phyloP scores from a whole-genome alignment of 1,140 invertebrate species.

The Calycopis cecrops region DNA sequence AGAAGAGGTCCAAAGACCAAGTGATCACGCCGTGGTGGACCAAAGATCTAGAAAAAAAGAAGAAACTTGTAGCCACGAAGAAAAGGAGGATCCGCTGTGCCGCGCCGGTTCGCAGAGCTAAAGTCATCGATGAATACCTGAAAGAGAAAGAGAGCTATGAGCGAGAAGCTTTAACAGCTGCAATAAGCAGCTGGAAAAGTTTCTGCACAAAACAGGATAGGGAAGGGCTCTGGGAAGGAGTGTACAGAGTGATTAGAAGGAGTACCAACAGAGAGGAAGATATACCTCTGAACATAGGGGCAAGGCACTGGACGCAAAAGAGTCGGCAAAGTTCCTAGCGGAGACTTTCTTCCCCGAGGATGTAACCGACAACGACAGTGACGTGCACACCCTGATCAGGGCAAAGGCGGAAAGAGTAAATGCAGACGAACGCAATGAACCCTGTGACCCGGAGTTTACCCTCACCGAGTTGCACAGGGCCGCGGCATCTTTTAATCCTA shows the following conservation, averaged over 20 bases:
- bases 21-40: conserved; percentile 3
- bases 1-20: neutral
- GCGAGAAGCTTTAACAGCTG: conserved; percentile 4
- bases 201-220: conserved; percentile 2
- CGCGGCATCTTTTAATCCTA: neutral
- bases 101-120: neutral
- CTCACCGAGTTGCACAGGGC: neutral
- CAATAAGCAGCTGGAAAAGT: neutral
- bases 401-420: neutral
- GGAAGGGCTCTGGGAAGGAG: neutral
- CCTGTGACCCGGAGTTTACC: neutral
- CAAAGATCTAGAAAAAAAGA: neutral
- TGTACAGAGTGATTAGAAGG: neutral
- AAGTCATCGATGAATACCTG: conserved; percentile 19
- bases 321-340: neutral
- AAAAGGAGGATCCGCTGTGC: conserved; percentile 11
- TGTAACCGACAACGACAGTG: neutral
- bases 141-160: conserved; percentile 6
- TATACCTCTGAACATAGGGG: neutral
- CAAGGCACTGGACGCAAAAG: neutral
- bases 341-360: neutral
- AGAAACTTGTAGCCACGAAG: conserved; percentile 4
- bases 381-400: neutral
- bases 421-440: neutral
- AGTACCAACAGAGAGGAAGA: neutral